Evolutionary conservation across 1,140 invertebrate genomes (phyloP), one percentile per base, ranked within the genome.

Genomic region (Penaeus japonicus): DNA sequence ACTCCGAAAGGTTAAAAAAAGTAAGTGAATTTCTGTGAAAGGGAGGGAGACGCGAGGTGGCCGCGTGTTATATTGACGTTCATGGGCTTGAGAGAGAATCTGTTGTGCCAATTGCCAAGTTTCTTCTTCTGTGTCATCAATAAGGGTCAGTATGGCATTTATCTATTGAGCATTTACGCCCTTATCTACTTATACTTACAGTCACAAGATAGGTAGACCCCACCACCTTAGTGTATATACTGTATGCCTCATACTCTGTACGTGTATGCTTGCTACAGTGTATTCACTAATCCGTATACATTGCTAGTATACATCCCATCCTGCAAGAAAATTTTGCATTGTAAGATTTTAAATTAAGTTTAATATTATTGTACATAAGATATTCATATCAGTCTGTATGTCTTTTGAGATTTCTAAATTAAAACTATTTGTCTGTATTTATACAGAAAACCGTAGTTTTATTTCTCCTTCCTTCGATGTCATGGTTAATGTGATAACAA

Each of bases 321-420:
- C 87, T 78, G 87, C 87, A 88, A 88, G 65, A 83, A 82, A 62
- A 83, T 88, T 88, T 88, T 88, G 87, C 87, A 88, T 88, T 88
- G 87, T 88, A 88, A 88, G 87, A 88, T 88, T 88, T 87, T 88
- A 88, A 88, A 88, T 88, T n/a, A n/a, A 88, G 87, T 88, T 88
- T 88, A 88, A 88, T 88, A 88, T 88, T 89, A 87, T 87, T 90
- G 90, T 90, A 90, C 87, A 90, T 90, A 90, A 83, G 82, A 90
- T 90, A 90, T 90, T 90, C 90, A 90, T 90, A 90, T 90, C 90
- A 90, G 84, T 90, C 90, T 89, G 87, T 89, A 89, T 89, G 90
- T 90, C 90, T 90, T 90, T 90, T 90, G 88, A 90, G 89, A 89
- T 90, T 90, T 90, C 90, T 90, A 90, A 90, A 90, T 90, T 90